A percentile compares a stretch with the other conserved stretches of the same genome.
phyloP scores from a whole-genome alignment of 2,797 vertebrate genomes.

The Sebastes ruberrimus region DNA sequence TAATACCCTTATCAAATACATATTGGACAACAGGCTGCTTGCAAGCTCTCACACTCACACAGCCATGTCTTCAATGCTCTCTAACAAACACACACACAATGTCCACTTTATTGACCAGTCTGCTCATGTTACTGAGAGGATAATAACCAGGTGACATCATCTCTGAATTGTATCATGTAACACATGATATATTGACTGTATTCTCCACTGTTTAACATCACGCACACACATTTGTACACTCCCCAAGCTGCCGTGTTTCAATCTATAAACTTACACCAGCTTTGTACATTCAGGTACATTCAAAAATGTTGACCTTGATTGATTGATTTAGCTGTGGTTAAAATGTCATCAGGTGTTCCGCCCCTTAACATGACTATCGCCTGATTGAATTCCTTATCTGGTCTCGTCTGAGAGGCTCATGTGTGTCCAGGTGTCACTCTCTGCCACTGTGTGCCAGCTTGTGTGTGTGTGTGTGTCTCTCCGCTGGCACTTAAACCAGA shows the following conservation, averaged over 20 bases:
- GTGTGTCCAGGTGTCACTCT: slow-evolving; percentile 58
- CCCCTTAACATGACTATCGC: background rate
- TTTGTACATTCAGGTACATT: background rate
- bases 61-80: background rate
- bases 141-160: slow-evolving; percentile 52
- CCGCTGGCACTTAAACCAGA: slow-evolving; percentile 63
- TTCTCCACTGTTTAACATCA: background rate
- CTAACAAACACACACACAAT: slow-evolving; percentile 12
- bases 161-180: slow-evolving; percentile 15
- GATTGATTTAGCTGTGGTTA: background rate
- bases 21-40: slow-evolving; percentile 27
- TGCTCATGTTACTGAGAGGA: slow-evolving; percentile 47
- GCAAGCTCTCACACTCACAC: slow-evolving; percentile 2
- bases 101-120: slow-evolving; percentile 35
- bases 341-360: background rate
- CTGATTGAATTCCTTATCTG: background rate
- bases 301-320: background rate
- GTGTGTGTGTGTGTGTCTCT: slow-evolving; percentile 11
- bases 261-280: background rate
- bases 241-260: background rate
- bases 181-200: slow-evolving; percentile 7
- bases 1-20: slow-evolving; percentile 39
- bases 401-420: background rate
- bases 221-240: background rate
- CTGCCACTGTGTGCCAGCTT: slow-evolving; percentile 41